Evolutionary conservation across 2,888 invertebrate species (phyloP).

Genomic region (Caenorhabditis sp.): DNA sequence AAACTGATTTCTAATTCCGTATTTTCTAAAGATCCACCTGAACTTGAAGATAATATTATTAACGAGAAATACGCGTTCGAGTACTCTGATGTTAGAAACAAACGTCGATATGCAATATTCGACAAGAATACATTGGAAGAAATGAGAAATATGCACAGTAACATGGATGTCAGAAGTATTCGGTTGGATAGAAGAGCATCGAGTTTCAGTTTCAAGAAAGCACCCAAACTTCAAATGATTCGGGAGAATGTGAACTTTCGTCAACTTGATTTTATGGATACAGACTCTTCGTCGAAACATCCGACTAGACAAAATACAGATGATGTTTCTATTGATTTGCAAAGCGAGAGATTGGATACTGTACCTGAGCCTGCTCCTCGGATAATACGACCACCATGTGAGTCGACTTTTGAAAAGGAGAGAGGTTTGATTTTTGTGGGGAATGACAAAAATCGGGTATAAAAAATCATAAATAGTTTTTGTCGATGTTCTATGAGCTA

Average conservation of each 20-base stretch:
- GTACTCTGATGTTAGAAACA: constrained; percentile 23
- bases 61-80: constrained; percentile 27
- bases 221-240: constrained; percentile 18
- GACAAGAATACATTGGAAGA: constrained; percentile 26
- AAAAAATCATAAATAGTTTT: too few species aligned
- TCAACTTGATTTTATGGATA: constrained; percentile 25
- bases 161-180: constrained; percentile 22
- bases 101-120: constrained; percentile 27
- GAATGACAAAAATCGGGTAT: not conserved
- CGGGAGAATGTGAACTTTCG: constrained; percentile 24
- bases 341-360: constrained; percentile 15
- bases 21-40: constrained; percentile 30
- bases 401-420: not conserved
- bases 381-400: constrained; percentile 21
- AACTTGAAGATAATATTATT: constrained; percentile 23
- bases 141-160: constrained; percentile 10
- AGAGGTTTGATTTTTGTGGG: not conserved
- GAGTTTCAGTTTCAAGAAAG: constrained; percentile 15
- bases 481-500: too few species aligned
- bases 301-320: constrained; percentile 3
- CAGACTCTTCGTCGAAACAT: constrained; percentile 9
- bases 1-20: constrained; percentile 38
- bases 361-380: constrained; percentile 13
- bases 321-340: constrained; percentile 24
- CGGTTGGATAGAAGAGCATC: constrained; percentile 21